Percentiles rank a stretch among this genome's conserved stretches.
phyloP scores from a whole-genome alignment of 2,888 invertebrate species.

The Ornithoptera alexandrae region DNA sequence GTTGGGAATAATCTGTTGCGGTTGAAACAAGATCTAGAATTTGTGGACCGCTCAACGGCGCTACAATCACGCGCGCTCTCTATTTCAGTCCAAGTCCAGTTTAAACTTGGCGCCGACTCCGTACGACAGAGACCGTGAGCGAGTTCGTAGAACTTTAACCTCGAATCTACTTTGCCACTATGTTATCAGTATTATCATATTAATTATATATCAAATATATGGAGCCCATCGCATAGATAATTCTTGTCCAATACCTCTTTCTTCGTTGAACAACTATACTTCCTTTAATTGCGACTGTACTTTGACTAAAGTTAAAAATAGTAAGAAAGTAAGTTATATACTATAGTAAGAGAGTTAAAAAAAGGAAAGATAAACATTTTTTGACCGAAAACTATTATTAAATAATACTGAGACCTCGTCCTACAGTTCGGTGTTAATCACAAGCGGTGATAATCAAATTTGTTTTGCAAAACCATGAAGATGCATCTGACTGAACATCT shows the following conservation, averaged over 20 bases:
- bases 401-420: no score
- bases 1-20: neutral
- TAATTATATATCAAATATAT: neutral
- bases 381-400: no score
- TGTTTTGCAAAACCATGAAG: slow-evolving; percentile 30
- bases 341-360: no score
- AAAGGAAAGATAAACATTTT: no score
- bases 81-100: slow-evolving; percentile 54
- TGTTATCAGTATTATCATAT: slow-evolving; percentile 2
- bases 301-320: no score
- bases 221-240: neutral
- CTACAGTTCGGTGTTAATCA: slow-evolving; percentile 31
- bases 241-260: neutral
- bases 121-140: slow-evolving; percentile 47
- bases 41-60: slow-evolving; percentile 12
- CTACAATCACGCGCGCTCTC: slow-evolving; percentile 47
- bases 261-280: neutral
- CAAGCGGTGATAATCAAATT: slow-evolving; percentile 32
- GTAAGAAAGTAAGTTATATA: no score
- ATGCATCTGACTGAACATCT: slow-evolving; percentile 14
- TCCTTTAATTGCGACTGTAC: neutral
- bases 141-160: slow-evolving; percentile 72
- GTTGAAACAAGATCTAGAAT: slow-evolving; percentile 2
- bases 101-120: slow-evolving; percentile 59
- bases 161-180: slow-evolving; percentile 37